Evolutionary conservation across 2,888 invertebrate species (phyloP).

Genomic region (Aphidoletes aphidimyza): DNA sequence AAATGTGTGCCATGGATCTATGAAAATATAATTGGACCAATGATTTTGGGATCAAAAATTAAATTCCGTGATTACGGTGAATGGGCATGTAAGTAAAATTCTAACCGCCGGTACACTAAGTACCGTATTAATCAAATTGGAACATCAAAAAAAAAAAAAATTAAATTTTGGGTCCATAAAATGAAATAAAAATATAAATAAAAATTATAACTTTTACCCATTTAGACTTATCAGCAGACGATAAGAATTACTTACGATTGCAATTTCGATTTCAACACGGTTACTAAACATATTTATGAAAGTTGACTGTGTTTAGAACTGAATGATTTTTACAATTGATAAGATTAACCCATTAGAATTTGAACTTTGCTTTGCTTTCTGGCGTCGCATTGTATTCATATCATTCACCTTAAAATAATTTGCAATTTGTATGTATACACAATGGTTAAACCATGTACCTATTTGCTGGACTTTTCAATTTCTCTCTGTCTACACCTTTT

Average conservation of each 20-base stretch:
- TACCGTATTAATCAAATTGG: not conserved
- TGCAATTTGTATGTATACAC: not conserved
- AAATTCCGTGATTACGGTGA: constrained; percentile 77
- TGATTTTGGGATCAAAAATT: constrained; percentile 70
- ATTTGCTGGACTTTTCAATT: not conserved
- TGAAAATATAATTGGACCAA: constrained; percentile 69
- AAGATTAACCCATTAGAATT: not conserved
- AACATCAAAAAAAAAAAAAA: not conserved
- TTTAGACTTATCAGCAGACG: no score
- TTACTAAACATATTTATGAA: not conserved
- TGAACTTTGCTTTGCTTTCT: not conserved
- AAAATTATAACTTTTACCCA: no score
- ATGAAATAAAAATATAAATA: not conserved
- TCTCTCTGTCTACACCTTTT: not conserved
- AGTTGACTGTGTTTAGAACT: no score
- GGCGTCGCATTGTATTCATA: not conserved
- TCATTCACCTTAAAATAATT: not conserved
- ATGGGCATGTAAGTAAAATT: constrained; percentile 80
- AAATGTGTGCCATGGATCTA: constrained; percentile 65
- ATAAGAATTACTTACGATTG: no score
- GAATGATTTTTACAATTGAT: not conserved
- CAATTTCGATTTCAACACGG: not conserved
- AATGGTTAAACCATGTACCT: not conserved
- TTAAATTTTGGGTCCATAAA: no score
- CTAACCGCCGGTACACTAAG: not conserved